Conservation (phyloP, 2,797 vertebrate genomes). For the Neosilurus hyrtlii region DNA sequence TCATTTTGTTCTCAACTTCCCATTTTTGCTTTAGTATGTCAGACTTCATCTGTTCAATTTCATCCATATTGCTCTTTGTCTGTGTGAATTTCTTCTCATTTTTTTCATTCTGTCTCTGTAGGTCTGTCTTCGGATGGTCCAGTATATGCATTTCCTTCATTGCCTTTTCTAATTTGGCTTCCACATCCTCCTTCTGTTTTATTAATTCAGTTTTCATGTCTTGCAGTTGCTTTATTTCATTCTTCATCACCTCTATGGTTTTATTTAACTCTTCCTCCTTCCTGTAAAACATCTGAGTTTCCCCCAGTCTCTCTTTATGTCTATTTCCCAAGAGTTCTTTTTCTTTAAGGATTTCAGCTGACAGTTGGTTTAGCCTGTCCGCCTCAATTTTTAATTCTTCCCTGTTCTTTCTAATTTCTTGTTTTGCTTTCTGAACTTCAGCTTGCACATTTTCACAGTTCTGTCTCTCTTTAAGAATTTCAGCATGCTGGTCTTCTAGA, state of each 20-base stretch:
- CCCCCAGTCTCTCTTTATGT: conserved; percentile 57
- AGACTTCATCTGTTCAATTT: conserved; percentile 52
- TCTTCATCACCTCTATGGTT: conserved; percentile 44
- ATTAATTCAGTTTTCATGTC: conserved; percentile 42
- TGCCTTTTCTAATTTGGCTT: conserved; percentile 44
- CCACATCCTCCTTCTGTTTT: conserved; percentile 57
- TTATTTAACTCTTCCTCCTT: conserved; percentile 51
- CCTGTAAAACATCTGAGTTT: conserved; percentile 36
- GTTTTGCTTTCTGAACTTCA: conserved; percentile 43
- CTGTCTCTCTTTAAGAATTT: conserved; percentile 54
- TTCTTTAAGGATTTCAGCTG: conserved; percentile 45
- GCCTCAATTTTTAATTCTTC: conserved; percentile 43
- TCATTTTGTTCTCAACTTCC: conserved; percentile 55
- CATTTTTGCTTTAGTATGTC: conserved; percentile 57
- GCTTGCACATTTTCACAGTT: conserved; percentile 47
- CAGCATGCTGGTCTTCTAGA: conserved; percentile 46
- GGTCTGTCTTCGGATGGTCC: conserved; percentile 51
- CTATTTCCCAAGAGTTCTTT: conserved; percentile 48
- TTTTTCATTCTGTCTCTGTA: conserved; percentile 53
- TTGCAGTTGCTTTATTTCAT: conserved; percentile 44
- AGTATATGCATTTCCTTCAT: conserved; percentile 49
- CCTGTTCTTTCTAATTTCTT: conserved; percentile 43
- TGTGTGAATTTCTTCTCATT: conserved; percentile 40
- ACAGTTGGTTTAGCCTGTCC: conserved; percentile 46
- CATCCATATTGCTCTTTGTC: conserved; percentile 53